Evolutionary conservation across 2,797 vertebrate species (phyloP), one percentile per base, ranked within the genome.

Genomic region (Lophotriccus pileatus): DNA sequence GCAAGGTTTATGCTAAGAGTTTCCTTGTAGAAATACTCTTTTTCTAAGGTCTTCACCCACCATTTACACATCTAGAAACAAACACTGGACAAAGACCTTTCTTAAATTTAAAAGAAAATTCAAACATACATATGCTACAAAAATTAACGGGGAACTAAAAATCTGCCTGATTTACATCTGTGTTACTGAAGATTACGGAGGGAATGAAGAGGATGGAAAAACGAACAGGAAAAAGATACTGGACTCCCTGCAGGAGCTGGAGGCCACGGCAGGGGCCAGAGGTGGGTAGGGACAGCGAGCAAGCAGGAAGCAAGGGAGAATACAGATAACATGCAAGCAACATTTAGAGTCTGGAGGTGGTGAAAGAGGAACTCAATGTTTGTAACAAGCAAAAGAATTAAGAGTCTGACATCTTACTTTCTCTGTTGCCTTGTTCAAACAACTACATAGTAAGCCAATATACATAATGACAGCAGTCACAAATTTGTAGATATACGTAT

Each of bases 221-320:
- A 43, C 39, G 30, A 78, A 55, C 58, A 75, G 7, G 16, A 87
- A 67, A 76, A 73, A 89, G 79, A 25, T 46, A 77, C 2, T 0
- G 1, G n/a, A 53, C 12, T 59, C 46, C 20, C 6, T 17, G 8
- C 0, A 0, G 43, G 37, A 82, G 46, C 34, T 56, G n/a, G 36
- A 72, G 70, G 46, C 68, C 73, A 58, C 53, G 53, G 21, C 47
- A 44, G 76, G 41, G 58, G 58, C 34, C 64, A 46, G 76, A 74
- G 37, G 36, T 12, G 41, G 32, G 32, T 1, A 46, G 46, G 25
- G 56, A 46, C 30, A 44, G 28, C 39, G 37, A 39, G 8, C 0
- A 0, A 59, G 55, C 72, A 86, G 66, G 76, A 93, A 96, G 52
- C 43, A 68, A 86, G 17, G 76, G 55, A 8, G 2, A 75, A 59